These are phyloP conservation scores for Coccyzus lansbergi DNA, from an alignment of 2,797 vertebrate species.

Conservation along the genomic window DNA sequence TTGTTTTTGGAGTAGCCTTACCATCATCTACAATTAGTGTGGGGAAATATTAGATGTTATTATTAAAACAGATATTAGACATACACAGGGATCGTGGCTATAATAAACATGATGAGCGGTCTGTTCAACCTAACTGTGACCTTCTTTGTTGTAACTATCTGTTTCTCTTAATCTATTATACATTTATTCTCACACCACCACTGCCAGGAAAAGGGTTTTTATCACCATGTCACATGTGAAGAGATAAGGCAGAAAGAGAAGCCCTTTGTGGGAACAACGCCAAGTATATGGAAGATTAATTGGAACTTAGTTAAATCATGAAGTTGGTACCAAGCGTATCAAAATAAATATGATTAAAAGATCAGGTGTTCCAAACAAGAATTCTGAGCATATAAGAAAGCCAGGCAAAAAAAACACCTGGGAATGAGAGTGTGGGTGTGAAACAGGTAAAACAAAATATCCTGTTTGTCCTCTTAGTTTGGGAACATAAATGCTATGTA, in stretches of 20 bases:
- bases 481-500: no score
- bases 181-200: neutral
- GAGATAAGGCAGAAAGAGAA: neutral
- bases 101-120: neutral
- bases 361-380: no score
- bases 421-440: no score
- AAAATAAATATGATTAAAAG: no score
- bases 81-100: neutral
- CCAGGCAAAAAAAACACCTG: no score
- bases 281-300: no score
- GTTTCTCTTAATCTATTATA: neutral
- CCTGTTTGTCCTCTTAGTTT: no score
- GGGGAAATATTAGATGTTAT: neutral
- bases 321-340: no score
- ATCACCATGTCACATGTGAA: neutral
- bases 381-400: no score
- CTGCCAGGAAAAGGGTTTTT: neutral
- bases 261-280: no score
- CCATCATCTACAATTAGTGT: neutral
- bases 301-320: no score
- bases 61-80: neutral
- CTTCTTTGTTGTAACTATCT: neutral
- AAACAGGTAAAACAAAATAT: no score
- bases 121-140: neutral
- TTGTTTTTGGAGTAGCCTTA: neutral